Conservation (phyloP, 2,888 invertebrate genomes). For the Eubasilissa splendida region DNA sequence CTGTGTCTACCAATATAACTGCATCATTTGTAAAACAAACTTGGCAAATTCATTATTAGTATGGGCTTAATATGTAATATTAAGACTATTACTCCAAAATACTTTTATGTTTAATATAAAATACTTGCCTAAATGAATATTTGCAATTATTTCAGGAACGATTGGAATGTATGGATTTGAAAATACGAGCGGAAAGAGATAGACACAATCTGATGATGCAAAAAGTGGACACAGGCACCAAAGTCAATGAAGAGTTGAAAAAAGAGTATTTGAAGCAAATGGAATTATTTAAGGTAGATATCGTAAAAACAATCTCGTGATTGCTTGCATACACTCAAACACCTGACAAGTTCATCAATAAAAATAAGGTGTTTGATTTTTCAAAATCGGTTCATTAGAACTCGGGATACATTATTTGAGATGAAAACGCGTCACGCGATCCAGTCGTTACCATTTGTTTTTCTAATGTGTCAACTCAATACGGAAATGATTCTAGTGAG, state of each 20-base stretch:
- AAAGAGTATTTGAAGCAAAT: slow-evolving; percentile 86
- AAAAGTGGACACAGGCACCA: slow-evolving; percentile 80
- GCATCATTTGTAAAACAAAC: too few species aligned
- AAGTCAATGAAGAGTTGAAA: slow-evolving; percentile 82
- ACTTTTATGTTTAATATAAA: too few species aligned
- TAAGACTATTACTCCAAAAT: too few species aligned
- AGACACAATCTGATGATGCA: slow-evolving; percentile 79
- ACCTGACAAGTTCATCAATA: neutral
- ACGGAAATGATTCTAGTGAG: too few species aligned
- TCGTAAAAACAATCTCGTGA: neutral
- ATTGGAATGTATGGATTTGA: slow-evolving; percentile 78
- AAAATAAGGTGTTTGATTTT: neutral
- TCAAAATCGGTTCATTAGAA: too few species aligned
- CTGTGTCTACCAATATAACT: too few species aligned
- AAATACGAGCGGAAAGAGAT: slow-evolving; percentile 82
- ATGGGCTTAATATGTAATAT: too few species aligned
- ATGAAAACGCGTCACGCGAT: neutral
- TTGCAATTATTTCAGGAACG: slow-evolving; percentile 69
- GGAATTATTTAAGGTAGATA: slow-evolving; percentile 76
- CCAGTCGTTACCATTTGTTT: neutral
- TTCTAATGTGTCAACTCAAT: too few species aligned
- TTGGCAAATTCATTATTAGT: too few species aligned
- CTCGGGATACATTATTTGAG: neutral
- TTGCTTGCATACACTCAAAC: neutral
- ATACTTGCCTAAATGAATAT: too few species aligned